Evolutionary conservation across 2,113 vertebrate genomes (phyloP).

Genomic region (Acrocephalus arundinaceus): DNA sequence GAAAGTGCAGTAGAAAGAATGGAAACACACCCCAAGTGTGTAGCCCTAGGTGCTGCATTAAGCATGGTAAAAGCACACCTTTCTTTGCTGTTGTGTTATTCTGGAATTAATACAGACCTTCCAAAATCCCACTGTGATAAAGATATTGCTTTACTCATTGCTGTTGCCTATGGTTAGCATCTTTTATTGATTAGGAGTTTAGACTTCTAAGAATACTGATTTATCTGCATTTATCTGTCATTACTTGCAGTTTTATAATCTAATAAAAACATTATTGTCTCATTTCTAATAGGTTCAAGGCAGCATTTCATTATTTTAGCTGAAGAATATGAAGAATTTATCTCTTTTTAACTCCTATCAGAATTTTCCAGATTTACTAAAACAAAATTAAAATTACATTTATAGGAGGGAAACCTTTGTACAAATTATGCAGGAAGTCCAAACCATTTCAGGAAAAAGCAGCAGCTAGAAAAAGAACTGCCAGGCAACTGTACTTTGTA

Average conservation of each 20-base stretch:
- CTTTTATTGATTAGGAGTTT: neutral
- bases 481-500: neutral
- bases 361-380: neutral
- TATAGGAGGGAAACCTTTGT: neutral
- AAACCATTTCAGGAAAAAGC: neutral
- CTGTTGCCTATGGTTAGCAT: neutral
- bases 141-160: neutral
- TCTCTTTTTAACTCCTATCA: neutral
- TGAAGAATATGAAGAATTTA: neutral
- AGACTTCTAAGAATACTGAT: neutral
- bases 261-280: neutral
- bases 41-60: neutral
- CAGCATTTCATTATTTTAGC: neutral
- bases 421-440: neutral
- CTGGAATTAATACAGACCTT: constrained; percentile 10
- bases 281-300: neutral
- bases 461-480: neutral
- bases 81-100: constrained; percentile 7
- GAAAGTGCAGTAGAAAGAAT: neutral
- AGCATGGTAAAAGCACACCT: neutral
- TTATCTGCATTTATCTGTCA: neutral
- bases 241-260: neutral
- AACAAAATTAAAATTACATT: neutral
- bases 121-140: neutral
- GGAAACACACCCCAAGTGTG: neutral